Evolutionary conservation across 2,113 vertebrate species (phyloP), one percentile per base, ranked within the genome.

Genomic region (Leucopternis melanops): DNA sequence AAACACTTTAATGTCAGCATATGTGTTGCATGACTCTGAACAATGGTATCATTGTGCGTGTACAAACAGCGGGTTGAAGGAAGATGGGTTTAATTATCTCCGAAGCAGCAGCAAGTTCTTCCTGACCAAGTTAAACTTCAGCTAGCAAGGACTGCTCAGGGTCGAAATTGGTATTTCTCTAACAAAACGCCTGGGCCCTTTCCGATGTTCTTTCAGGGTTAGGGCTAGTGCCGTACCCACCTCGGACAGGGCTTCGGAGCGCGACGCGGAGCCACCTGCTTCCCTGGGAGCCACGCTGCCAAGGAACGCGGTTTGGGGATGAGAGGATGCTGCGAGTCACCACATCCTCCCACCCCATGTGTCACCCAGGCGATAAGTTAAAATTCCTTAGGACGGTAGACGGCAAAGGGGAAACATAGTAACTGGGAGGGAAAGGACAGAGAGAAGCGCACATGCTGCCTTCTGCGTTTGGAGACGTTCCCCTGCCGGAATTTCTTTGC

Each of bases 31-130:
- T 69, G 72, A 93, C 96, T 95, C 78, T 10, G 91, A 97, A 98
- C 98, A 98, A 98, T 98, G 97, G 97, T 97, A 92, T 98, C 97
- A 98, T 97, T 98, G 98, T 98, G 97, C 80, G 78, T 45, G 93
- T 89, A 97, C 96, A 94, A 84, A 97, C 92, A 89, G 92, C 89
- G 90, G 65, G 86, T 50, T 34, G 79, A 81, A 73, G 92, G 96
- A 97, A 98, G 98, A 98, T 97, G 98, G 97, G 97, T 97, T 98
- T 98, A 98, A 98, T 98, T 98, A 98, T 98, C 97, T 98, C 90
- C 8, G 7, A 86, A 94, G 91, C 94, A 70, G 77, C 90, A 92
- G 96, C 86, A 95, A 96, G 81, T 92, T 95, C 96, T 95, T 94
- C 97, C 96, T 96, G 91, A 81, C 97, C 20, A 79, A 88, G 86